Conservation (phyloP, 2,888 invertebrate genomes). For the Diplolepis rosae region DNA sequence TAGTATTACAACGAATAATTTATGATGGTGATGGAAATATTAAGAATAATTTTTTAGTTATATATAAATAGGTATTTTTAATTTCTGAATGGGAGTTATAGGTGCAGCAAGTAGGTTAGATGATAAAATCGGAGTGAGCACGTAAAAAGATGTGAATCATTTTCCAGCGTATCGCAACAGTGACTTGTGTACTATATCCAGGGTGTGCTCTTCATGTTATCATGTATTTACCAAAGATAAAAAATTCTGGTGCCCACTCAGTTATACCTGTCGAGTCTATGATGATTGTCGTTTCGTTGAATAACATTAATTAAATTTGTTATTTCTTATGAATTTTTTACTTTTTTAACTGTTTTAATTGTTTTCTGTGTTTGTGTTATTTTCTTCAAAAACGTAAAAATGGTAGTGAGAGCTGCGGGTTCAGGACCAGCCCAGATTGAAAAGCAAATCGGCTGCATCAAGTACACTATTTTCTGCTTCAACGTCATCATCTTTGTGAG, state of each 20-base stretch:
- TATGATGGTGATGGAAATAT: too few relatives aligned
- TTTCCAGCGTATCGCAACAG: constrained; percentile 39
- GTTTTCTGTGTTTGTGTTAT: neutral
- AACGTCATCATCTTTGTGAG: constrained; percentile 88
- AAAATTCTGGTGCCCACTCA: constrained; percentile 47
- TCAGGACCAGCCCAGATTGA: constrained; percentile 79
- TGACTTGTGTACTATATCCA: constrained; percentile 56
- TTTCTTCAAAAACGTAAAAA: constrained; percentile 39
- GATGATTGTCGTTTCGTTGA: neutral
- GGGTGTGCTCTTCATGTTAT: constrained; percentile 70
- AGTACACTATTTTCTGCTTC: constrained; percentile 87
- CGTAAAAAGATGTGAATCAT: constrained; percentile 40
- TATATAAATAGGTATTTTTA: neutral
- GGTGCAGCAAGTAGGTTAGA: neutral
- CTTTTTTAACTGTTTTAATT: neutral
- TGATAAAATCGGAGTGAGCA: neutral
- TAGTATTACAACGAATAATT: too few relatives aligned
- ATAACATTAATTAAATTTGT: neutral
- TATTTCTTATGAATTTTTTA: constrained; percentile 22
- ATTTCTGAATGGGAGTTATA: neutral
- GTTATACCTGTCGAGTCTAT: constrained; percentile 42
- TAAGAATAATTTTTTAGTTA: too few relatives aligned
- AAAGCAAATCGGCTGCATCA: constrained; percentile 85
- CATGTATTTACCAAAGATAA: constrained; percentile 69
- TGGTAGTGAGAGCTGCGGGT: constrained; percentile 69